Evolutionary conservation across 2,113 vertebrate species (phyloP).

Genomic region (Carassius gibelio): DNA sequence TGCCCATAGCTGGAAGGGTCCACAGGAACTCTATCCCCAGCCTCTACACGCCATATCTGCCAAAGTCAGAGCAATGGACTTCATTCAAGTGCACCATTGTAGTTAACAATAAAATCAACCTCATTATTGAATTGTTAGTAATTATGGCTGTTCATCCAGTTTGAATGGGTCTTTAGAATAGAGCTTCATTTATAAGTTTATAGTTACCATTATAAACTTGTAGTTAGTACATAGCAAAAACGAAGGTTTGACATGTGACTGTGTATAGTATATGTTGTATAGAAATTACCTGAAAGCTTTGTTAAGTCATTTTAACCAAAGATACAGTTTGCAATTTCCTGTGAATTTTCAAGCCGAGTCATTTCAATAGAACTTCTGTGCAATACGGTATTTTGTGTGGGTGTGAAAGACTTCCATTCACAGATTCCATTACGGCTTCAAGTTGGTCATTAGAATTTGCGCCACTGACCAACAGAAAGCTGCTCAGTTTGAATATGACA

Average conservation of each 20-base stretch:
- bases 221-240: neutral
- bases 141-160: neutral
- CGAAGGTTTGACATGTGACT: neutral
- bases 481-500: neutral
- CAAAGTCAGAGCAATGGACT: conserved; percentile 34
- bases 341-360: no score
- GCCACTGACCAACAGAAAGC: neutral
- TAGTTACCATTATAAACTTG: neutral
- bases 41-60: conserved; percentile 79
- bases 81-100: neutral
- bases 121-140: neutral
- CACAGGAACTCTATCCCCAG: conserved; percentile 60
- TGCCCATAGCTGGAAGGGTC: conserved; percentile 69
- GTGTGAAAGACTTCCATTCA: neutral
- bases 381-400: no score
- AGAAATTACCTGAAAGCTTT: no score
- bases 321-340: neutral
- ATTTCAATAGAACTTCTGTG: no score
- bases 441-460: neutral
- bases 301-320: neutral
- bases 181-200: neutral
- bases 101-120: neutral
- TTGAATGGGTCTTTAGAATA: neutral
- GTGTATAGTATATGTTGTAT: no score
- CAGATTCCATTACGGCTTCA: no score